These are phyloP conservation scores for Orius insidiosus DNA, from an alignment of 1,140 invertebrate species.

Conservation along the genomic window DNA sequence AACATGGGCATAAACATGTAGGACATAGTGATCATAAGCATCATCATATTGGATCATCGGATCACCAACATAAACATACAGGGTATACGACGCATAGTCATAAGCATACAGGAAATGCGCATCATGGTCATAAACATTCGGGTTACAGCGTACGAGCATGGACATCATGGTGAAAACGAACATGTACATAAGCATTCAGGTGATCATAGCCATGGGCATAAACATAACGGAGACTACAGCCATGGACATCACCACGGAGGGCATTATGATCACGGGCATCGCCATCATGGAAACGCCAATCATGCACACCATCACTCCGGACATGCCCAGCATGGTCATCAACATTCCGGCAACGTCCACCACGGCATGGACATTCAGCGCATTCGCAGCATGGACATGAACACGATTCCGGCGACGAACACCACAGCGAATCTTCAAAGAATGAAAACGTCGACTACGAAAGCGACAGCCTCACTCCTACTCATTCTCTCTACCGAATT, in stretches of 20 bases:
- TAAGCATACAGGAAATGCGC: conserved; percentile 1
- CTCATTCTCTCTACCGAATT: too few relatives aligned
- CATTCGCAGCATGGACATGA: conserved; percentile 6
- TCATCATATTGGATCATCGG: conserved; percentile 9
- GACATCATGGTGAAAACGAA: conserved; percentile 7
- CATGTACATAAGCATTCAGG: conserved; percentile 11
- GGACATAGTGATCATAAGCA: conserved; percentile 11
- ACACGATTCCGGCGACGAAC: conserved; percentile 4
- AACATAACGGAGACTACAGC: conserved; percentile 18
- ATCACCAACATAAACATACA: conserved; percentile 13
- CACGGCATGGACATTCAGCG: not conserved
- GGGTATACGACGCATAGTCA: conserved; percentile 5
- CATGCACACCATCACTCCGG: conserved; percentile 16
- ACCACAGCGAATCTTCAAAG: not conserved
- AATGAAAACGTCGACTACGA: conserved; percentile 3
- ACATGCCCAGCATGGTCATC: conserved; percentile 14
- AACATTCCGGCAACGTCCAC: conserved; percentile 5
- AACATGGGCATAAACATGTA: conserved; percentile 12
- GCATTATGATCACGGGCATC: conserved; percentile 18
- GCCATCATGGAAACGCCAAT: conserved; percentile 15
- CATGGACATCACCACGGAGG: conserved; percentile 21
- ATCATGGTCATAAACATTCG: conserved; percentile 6
- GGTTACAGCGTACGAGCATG: conserved; percentile 7
- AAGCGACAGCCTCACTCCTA: too few relatives aligned
- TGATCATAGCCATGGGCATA: conserved; percentile 24